Conservation (phyloP, 2,888 invertebrate species). For the Eumerus sabulonum region DNA sequence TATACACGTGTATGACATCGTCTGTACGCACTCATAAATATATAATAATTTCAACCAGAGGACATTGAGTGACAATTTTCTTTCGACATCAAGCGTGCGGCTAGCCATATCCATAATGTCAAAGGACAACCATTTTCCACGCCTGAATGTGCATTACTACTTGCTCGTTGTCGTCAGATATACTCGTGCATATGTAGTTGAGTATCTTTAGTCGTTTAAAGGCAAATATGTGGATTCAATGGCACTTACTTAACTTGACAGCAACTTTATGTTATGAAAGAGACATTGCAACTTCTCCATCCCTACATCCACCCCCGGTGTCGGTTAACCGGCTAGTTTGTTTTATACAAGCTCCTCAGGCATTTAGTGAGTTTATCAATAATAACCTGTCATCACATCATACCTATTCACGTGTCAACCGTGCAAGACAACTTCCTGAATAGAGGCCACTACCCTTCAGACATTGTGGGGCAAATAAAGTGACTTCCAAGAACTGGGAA, state of each 20-base stretch:
- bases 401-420: constrained; percentile 64
- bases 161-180: constrained; percentile 4
- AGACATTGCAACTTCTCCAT: neutral
- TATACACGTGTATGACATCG: neutral
- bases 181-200: neutral
- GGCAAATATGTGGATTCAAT: no score
- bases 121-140: constrained; percentile 18
- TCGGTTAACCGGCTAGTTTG: constrained; percentile 49
- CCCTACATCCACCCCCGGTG: constrained; percentile 8
- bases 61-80: constrained; percentile 41
- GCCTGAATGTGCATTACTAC: constrained; percentile 3
- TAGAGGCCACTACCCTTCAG: constrained; percentile 13
- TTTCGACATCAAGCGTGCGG: neutral
- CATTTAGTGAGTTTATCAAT: constrained; percentile 48
- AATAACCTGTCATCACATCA: constrained; percentile 61
- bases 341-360: no score
- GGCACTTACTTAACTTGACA: no score
- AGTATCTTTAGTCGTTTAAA: no score
- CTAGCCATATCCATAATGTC: constrained; percentile 2
- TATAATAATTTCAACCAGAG: constrained; percentile 32
- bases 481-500: constrained; percentile 32
- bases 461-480: constrained; percentile 4
- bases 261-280: neutral
- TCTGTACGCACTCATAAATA: constrained; percentile 1
- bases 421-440: constrained; percentile 5